Conservation (phyloP, 2,797 vertebrate genomes). For the Myotis findleyi region DNA sequence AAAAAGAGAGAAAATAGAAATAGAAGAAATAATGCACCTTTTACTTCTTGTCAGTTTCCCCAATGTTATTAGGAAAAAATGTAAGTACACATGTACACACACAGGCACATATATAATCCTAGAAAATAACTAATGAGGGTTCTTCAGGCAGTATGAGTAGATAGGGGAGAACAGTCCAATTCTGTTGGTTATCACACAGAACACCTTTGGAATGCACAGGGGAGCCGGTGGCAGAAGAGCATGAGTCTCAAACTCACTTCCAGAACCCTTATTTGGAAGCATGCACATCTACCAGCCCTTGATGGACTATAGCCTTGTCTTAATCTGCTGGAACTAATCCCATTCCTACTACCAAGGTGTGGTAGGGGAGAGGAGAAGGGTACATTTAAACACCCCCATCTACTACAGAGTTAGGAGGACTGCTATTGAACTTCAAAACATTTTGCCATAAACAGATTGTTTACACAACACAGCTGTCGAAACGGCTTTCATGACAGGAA, state of each 20-base stretch:
- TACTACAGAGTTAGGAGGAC: neutral
- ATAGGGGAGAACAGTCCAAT: neutral
- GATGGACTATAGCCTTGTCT: neutral
- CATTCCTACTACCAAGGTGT: neutral
- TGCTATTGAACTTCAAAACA: conserved; percentile 54
- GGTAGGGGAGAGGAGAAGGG: neutral
- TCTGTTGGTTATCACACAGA: neutral
- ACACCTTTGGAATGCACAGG: neutral
- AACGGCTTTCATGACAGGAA: conserved; percentile 72
- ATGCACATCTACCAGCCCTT: neutral
- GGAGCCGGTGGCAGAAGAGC: neutral
- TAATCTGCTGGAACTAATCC: neutral
- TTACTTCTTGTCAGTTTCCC: neutral
- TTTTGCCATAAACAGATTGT: conserved; percentile 69
- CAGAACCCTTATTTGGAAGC: neutral
- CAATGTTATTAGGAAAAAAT: neutral
- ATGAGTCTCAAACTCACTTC: neutral
- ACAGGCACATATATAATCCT: neutral
- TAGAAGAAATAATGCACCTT: neutral
- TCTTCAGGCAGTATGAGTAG: neutral
- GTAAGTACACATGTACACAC: neutral
- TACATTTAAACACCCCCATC: neutral
- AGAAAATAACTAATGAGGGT: neutral
- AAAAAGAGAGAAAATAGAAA: neutral
- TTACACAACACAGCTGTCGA: conserved; percentile 69